Evolutionary conservation across 2,113 vertebrate genomes (phyloP).

Genomic region (Callionymus lyra): DNA sequence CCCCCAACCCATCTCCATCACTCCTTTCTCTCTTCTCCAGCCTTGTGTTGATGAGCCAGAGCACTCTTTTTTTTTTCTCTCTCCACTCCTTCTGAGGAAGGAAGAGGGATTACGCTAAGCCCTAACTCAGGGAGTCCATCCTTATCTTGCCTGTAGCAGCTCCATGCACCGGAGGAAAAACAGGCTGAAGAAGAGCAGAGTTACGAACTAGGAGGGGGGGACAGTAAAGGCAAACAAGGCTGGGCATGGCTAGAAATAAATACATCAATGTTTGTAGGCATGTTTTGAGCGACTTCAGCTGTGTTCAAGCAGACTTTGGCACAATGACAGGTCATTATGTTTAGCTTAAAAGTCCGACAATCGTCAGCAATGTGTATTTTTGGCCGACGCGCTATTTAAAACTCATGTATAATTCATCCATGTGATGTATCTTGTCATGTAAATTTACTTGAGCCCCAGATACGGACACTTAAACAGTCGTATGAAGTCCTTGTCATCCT

Average conservation of each 20-base stretch:
- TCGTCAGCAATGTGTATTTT: too few species aligned
- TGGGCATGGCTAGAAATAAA: conserved; percentile 42
- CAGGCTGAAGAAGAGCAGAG: conserved; percentile 53
- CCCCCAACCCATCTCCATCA: conserved; percentile 37
- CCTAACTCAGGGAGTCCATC: conserved; percentile 62
- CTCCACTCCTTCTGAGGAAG: conserved; percentile 53
- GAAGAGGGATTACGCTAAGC: conserved; percentile 72
- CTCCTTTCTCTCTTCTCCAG: conserved; percentile 51
- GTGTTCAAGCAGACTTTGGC: too few species aligned
- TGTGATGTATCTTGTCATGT: too few species aligned
- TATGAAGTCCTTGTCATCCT: too few species aligned
- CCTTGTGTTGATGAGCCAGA: conserved; percentile 61
- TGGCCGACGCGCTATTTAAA: too few species aligned
- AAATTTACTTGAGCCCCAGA: neutral
- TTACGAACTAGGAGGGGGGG: conserved; percentile 36
- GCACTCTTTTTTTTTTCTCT: conserved; percentile 47
- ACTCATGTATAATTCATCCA: too few species aligned
- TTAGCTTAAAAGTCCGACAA: too few species aligned
- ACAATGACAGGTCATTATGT: too few species aligned
- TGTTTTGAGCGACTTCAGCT: neutral
- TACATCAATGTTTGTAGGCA: conserved; percentile 24
- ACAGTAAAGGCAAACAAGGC: conserved; percentile 29
- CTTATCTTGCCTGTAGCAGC: conserved; percentile 74
- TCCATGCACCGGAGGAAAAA: conserved; percentile 64
- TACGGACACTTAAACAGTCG: too few species aligned